Evolutionary conservation across 2,797 vertebrate species (phyloP), one percentile per base, ranked within the genome.

Genomic region (Myotis myotis): DNA sequence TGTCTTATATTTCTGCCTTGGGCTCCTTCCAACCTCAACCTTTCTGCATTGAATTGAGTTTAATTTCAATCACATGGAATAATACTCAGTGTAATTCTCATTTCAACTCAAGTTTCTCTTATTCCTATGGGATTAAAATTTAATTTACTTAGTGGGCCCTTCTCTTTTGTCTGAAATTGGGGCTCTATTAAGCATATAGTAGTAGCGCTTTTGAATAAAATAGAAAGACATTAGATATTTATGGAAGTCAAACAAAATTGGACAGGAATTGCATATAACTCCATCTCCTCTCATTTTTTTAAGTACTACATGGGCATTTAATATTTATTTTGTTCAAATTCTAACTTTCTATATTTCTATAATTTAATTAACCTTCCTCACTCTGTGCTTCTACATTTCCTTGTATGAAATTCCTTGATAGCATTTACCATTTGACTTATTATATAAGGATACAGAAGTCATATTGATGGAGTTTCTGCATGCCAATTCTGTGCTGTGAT

Each of bases 81-180:
- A 84, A 76, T n/a, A 47, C 28, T 87, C 41, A 72, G 28, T 1
- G 17, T 4, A 76, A 41, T 80, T 93, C 62, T 89, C 28, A 81
- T 96, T 96, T 88, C 44, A 70, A 88, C 3, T 90, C 66, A 86
- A 33, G 80, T 80, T 80, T 44, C n/a, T 55, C 33, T 91, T 82
- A 64, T 70, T 79, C 23, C 33, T 16, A 57, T 8, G 55, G 5
- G 28, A 88, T 95, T 89, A 92, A 92, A 62, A 96, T 92, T 92
- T 92, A 22, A 95, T 92, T 95, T 95, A 41, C 47, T 71, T 64
- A 82, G 51, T 51, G 88, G 60, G 22, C 8, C 11, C 6, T 28
- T 91, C 47, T 71, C 6, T 88, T 96, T 96, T 84, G 8, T 83
- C 36, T 94, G 90, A 92, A 95, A 87, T 16, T 83, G 17, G 15